phyloP scores from a whole-genome alignment of 2,888 invertebrate species.

The Molanna angustata region DNA sequence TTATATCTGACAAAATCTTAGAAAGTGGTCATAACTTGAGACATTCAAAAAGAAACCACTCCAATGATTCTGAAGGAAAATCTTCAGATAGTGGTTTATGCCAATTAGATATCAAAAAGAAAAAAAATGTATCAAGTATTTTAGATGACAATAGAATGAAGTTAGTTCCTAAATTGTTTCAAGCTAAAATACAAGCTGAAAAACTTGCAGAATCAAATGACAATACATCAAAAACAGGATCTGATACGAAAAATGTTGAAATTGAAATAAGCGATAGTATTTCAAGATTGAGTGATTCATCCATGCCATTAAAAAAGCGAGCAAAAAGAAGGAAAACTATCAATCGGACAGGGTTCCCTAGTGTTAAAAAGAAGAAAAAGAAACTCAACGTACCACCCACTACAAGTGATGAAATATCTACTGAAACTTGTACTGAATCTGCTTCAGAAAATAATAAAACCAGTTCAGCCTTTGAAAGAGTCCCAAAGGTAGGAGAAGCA shows the following conservation, averaged over 20 bases:
- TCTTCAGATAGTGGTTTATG: conserved; percentile 36
- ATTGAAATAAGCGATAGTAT: conserved; percentile 41
- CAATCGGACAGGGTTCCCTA: conserved; percentile 87
- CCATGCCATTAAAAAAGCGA: conserved; percentile 42
- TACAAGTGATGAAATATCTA: conserved; percentile 27
- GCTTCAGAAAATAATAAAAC: conserved; percentile 19
- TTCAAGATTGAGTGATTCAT: conserved; percentile 35
- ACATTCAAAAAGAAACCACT: conserved; percentile 48
- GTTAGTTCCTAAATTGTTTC: conserved; percentile 45
- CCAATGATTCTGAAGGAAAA: conserved; percentile 41
- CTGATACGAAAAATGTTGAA: conserved; percentile 36
- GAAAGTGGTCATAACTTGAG: conserved; percentile 53
- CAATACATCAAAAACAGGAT: conserved; percentile 23
- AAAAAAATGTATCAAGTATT: conserved; percentile 46
- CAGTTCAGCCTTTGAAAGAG: conserved; percentile 60
- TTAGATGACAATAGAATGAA: conserved; percentile 52
- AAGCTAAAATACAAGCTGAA: conserved; percentile 49
- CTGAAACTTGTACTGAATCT: conserved; percentile 25
- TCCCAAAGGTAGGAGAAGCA: conserved; percentile 67
- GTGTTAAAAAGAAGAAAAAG: conserved; percentile 78
- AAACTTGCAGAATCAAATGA: conserved; percentile 38
- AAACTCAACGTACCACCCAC: conserved; percentile 41
- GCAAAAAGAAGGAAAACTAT: conserved; percentile 71
- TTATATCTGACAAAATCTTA: conserved; percentile 52
- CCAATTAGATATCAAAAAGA: conserved; percentile 45